Conservation (phyloP, 2,888 invertebrate species). For the Schrankia costaestrigalis region DNA sequence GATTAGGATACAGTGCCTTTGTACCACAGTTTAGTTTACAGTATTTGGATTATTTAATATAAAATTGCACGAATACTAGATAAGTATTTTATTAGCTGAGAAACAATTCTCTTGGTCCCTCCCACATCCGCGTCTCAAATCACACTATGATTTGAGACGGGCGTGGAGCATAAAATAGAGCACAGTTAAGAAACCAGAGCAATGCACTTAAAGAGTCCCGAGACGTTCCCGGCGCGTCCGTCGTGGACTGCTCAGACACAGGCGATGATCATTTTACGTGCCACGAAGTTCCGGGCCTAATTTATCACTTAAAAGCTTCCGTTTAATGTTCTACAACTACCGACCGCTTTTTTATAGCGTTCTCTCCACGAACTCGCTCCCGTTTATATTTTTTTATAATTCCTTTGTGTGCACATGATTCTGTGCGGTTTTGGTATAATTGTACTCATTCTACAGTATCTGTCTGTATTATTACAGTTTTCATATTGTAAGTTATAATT, state of each 20-base stretch:
- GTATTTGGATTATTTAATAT: no score
- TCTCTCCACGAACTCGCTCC: constrained; percentile 40
- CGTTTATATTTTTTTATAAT: constrained; percentile 33
- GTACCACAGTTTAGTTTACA: constrained; percentile 1
- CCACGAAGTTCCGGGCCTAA: constrained; percentile 74
- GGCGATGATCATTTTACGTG: constrained; percentile 71
- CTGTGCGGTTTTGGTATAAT: not conserved
- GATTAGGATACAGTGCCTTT: constrained; percentile 4
- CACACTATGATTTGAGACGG: no score
- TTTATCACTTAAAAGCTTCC: constrained; percentile 79
- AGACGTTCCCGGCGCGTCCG: constrained; percentile 33
- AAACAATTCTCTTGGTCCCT: no score
- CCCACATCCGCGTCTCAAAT: no score
- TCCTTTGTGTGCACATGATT: not conserved
- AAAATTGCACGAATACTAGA: no score
- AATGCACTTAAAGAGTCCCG: constrained; percentile 59
- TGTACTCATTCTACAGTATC: no score
- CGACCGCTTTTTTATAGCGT: constrained; percentile 52
- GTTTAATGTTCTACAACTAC: constrained; percentile 52
- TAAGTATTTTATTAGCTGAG: no score
- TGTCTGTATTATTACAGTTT: no score
- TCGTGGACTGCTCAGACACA: constrained; percentile 47
- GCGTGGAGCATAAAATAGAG: constrained; percentile 30
- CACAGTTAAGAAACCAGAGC: constrained; percentile 54
- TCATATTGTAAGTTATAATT: no score